phyloP scores from a whole-genome alignment of 2,888 invertebrate species.

The Eupithecia centaureata region DNA sequence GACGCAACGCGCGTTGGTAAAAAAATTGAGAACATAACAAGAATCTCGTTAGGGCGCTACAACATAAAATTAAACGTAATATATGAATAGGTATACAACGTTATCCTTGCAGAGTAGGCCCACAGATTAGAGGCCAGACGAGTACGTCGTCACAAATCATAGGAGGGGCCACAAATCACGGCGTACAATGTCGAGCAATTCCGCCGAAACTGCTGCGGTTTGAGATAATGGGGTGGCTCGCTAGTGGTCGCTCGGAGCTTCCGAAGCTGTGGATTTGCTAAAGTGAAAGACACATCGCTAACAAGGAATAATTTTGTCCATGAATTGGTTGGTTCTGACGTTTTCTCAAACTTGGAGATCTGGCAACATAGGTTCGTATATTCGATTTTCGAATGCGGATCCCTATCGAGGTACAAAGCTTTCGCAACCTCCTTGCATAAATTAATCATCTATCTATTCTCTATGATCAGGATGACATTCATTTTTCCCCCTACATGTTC shows the following conservation, averaged over 20 bases:
- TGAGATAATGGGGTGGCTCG: slow-evolving; percentile 5
- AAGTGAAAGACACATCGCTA: neutral
- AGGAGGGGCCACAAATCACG: slow-evolving; percentile 11
- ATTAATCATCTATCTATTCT: neutral
- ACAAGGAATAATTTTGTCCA: neutral
- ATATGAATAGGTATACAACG: neutral
- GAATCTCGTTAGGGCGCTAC: too few species aligned
- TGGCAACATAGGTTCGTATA: neutral
- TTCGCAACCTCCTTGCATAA: slow-evolving; percentile 1
- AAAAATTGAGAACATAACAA: too few species aligned
- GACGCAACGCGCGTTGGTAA: too few species aligned
- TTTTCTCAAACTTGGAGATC: neutral
- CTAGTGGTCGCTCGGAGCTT: slow-evolving; percentile 4
- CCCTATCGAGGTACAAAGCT: neutral
- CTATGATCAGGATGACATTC: neutral
- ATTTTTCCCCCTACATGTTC: neutral
- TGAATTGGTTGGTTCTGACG: neutral
- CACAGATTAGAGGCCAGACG: slow-evolving; percentile 7
- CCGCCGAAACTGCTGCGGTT: slow-evolving; percentile 3
- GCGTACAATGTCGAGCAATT: slow-evolving; percentile 6
- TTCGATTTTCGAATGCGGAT: neutral
- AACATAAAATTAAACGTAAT: neutral
- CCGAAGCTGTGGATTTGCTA: neutral
- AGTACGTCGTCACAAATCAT: slow-evolving; percentile 15
- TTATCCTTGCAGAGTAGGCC: neutral